Percentiles rank a stretch among this genome's conserved stretches.
Evolutionary conservation across 1,140 invertebrate genomes (phyloP).

Genomic region (Ceratoteleas bidentatus): DNA sequence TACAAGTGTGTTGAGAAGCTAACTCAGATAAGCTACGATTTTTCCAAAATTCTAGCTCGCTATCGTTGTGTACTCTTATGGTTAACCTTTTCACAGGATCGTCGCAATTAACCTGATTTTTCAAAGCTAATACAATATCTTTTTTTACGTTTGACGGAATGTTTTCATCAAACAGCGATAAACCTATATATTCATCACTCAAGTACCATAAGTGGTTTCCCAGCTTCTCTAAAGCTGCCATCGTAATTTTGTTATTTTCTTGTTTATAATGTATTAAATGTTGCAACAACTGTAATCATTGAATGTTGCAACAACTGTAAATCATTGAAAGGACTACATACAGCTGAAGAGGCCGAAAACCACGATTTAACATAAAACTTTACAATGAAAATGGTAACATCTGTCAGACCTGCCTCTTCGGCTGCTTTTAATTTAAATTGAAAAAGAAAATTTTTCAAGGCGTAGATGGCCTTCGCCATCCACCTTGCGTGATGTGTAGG

Average conservation of each 20-base stretch:
- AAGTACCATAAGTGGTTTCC: neutral
- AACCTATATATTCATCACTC: neutral
- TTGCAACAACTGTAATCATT: conserved; percentile 1
- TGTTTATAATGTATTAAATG: neutral
- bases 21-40: neutral
- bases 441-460: conserved; percentile 1
- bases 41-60: neutral
- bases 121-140: neutral
- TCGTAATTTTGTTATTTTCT: neutral
- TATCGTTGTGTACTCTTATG: neutral
- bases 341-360: neutral
- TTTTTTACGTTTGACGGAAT: neutral
- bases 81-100: neutral
- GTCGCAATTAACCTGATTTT: neutral
- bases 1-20: neutral
- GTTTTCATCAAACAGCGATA: neutral
- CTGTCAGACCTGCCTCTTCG: neutral
- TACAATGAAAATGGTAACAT: neutral
- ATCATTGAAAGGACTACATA: neutral
- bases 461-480: conserved; percentile 4
- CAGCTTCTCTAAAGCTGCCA: neutral
- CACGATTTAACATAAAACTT: neutral
- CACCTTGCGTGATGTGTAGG: neutral
- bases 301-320: neutral
- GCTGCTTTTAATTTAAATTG: neutral